phyloP scores from a whole-genome alignment of 2,888 invertebrate genomes.

The Eutolmus rufibarbis region DNA sequence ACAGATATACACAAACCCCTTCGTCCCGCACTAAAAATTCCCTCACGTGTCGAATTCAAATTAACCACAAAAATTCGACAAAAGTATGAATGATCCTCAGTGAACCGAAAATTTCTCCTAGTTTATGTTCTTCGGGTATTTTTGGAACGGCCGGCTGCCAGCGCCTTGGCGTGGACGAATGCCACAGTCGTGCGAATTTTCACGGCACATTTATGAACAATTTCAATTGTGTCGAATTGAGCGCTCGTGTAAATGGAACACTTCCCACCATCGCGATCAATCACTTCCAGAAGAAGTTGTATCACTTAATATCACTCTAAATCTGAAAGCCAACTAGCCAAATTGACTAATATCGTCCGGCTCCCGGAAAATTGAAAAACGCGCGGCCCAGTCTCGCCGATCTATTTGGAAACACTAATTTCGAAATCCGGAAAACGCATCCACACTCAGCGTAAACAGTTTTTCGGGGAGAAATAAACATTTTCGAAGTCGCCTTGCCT shows the following conservation, averaged over 20 bases:
- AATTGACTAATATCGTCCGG: not conserved
- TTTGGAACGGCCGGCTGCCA: not conserved
- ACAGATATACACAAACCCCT: not conserved
- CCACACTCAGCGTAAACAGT: not conserved
- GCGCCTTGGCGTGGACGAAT: not conserved
- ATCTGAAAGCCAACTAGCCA: not conserved
- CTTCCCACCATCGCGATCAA: not conserved
- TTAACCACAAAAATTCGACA: not conserved
- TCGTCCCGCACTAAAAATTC: not conserved
- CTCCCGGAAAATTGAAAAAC: not conserved
- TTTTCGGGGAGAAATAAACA: slow-evolving; percentile 3
- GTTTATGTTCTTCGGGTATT: not conserved
- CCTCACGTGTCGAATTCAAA: not conserved
- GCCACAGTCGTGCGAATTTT: not conserved
- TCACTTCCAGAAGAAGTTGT: not conserved
- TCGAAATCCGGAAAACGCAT: slow-evolving; percentile 23
- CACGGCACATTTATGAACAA: not conserved
- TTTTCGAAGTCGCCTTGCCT: not conserved
- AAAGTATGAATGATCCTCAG: not conserved
- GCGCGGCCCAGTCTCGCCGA: not conserved
- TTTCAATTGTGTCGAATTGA: not conserved
- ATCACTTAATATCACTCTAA: not conserved
- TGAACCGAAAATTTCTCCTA: not conserved
- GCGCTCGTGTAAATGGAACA: not conserved
- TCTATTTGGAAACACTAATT: slow-evolving; percentile 32